Percentiles rank a stretch among this genome's conserved stretches.
Conservation (phyloP, 2,113 vertebrate species). For the Falco punctatus region DNA sequence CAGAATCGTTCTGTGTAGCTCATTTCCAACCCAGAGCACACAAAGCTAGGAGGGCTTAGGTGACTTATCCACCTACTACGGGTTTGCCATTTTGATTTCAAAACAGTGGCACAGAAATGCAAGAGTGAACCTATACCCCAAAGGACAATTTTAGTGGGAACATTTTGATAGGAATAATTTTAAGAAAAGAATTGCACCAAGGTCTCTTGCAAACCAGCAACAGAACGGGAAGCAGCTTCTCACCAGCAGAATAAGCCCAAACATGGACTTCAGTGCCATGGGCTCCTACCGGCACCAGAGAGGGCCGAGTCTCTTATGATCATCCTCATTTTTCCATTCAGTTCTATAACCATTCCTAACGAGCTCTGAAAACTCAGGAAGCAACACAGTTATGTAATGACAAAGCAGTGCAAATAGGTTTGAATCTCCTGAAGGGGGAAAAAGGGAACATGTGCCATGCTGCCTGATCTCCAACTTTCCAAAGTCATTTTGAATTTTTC, state of each 20-base stretch:
- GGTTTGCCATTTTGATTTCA: background rate
- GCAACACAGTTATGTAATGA: background rate
- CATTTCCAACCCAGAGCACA: background rate
- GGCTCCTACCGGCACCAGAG: background rate
- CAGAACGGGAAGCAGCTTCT: rapidly evolving
- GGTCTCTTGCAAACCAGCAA: background rate
- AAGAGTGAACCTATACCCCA: rapidly evolving
- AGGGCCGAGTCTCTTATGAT: rapidly evolving
- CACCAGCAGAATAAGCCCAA: background rate
- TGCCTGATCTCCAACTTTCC: background rate
- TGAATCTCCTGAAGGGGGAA: background rate
- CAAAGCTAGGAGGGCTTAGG: background rate
- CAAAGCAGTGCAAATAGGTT: background rate
- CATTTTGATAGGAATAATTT: background rate
- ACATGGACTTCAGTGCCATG: background rate
- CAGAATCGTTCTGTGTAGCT: background rate
- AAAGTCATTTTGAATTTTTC: background rate
- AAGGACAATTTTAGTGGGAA: background rate
- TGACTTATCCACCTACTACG: background rate
- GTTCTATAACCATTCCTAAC: background rate
- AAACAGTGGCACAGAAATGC: background rate
- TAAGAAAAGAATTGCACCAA: background rate
- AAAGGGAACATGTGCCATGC: background rate
- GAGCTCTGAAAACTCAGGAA: background rate
- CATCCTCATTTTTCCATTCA: background rate